phyloP scores from a whole-genome alignment of 53 echinoderm and acorn worm genomes.

The Holothuria leucospilota region DNA sequence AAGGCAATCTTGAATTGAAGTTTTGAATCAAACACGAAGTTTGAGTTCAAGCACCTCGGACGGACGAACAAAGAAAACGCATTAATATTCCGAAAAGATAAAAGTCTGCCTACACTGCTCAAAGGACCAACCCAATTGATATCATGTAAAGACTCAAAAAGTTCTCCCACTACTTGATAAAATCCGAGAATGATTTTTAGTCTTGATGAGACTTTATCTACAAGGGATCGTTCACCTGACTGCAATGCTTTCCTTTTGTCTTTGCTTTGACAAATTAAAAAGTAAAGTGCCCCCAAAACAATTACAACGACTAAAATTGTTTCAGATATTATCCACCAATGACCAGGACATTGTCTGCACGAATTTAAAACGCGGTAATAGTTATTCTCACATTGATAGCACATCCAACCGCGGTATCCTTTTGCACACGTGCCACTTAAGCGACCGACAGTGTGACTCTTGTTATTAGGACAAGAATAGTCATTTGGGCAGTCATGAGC shows the following conservation, averaged over 20 bases:
- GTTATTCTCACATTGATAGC: not conserved
- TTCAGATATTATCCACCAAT: not conserved
- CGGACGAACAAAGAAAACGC: not conserved
- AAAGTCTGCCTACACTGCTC: not conserved
- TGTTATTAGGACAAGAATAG: not conserved
- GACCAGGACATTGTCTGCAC: not conserved
- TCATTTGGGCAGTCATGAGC: not conserved
- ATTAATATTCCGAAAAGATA: not conserved
- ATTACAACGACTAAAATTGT: not conserved
- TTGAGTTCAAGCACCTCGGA: not conserved
- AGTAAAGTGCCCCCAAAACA: not conserved
- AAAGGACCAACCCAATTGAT: slow-evolving; percentile 6
- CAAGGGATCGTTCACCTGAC: too few species aligned
- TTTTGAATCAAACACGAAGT: not conserved
- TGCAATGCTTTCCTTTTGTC: not conserved
- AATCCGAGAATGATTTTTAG: not conserved
- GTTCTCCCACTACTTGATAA: too few species aligned
- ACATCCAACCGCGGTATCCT: slow-evolving; percentile 13
- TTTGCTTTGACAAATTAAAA: not conserved
- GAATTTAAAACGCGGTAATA: not conserved
- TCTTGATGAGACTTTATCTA: not conserved
- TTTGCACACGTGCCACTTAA: not conserved
- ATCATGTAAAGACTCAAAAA: too few species aligned
- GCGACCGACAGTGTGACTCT: not conserved
- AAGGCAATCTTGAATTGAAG: not conserved